Conservation (phyloP, 2,797 vertebrate genomes). For the Trichosurus vulpecula region DNA sequence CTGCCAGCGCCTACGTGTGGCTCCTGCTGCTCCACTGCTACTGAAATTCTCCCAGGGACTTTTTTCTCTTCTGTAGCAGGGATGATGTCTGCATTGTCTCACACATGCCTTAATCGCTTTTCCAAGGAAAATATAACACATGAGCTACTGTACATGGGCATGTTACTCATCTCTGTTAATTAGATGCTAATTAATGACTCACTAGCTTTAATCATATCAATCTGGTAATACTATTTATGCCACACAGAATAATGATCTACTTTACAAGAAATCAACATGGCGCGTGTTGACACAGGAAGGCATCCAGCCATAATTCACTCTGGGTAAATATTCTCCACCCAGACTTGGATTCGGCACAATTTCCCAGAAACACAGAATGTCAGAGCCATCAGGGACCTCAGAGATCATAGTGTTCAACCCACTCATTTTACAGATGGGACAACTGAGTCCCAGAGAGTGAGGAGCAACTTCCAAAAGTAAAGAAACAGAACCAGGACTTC, state of each 20-base stretch:
- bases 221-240: slow-evolving; percentile 84
- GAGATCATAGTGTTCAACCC: neutral
- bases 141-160: slow-evolving; percentile 73
- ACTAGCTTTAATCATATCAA: slow-evolving; percentile 83
- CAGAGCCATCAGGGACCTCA: neutral
- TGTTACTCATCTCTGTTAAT: slow-evolving; percentile 82
- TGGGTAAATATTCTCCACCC: slow-evolving; percentile 81
- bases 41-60: neutral
- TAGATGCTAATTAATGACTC: slow-evolving; percentile 85
- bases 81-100: neutral
- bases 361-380: slow-evolving; percentile 55
- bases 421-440: slow-evolving; percentile 23
- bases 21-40: neutral
- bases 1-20: neutral
- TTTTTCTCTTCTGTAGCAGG: neutral
- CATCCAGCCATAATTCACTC: slow-evolving; percentile 82
- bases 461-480: neutral
- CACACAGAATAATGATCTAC: slow-evolving; percentile 84
- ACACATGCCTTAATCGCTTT: slow-evolving; percentile 56
- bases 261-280: slow-evolving; percentile 81
- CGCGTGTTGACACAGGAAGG: slow-evolving; percentile 82
- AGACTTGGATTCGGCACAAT: slow-evolving; percentile 79
- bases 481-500: neutral
- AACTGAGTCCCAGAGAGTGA: slow-evolving; percentile 17
- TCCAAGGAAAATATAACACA: slow-evolving; percentile 76